phyloP scores from a whole-genome alignment of 2,113 vertebrate genomes.

The Cyprinus carpio region DNA sequence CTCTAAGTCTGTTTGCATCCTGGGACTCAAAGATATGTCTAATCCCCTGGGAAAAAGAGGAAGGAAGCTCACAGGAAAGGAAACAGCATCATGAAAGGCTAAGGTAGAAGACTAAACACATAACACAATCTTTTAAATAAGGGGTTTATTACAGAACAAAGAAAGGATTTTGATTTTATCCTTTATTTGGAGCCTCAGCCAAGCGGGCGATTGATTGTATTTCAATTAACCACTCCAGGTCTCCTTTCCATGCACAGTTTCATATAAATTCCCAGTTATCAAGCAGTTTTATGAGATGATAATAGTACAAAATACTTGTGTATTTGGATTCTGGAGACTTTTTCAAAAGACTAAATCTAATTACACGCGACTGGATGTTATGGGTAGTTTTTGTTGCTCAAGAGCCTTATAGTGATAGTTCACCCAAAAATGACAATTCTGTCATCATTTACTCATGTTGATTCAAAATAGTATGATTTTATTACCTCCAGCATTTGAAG shows the following conservation, averaged over 20 bases:
- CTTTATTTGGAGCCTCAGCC: background rate
- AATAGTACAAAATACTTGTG: background rate
- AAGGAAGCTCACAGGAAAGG: conserved; percentile 22
- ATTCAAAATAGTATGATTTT: background rate
- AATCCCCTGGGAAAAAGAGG: background rate
- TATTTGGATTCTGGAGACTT: background rate
- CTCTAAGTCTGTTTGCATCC: conserved; percentile 1
- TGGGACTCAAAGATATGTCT: conserved; percentile 1
- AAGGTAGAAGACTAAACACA: background rate
- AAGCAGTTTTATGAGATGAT: background rate
- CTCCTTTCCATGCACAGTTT: background rate
- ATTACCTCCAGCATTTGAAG: background rate
- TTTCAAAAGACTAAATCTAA: background rate
- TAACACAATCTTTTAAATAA: conserved; percentile 36
- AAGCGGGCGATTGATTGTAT: conserved; percentile 35
- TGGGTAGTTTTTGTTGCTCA: background rate
- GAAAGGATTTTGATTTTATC: conserved; percentile 19
- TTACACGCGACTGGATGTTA: background rate
- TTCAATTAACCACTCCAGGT: conserved; percentile 12
- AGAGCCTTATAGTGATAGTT: background rate
- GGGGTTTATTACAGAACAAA: conserved; percentile 11
- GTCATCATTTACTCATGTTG: background rate
- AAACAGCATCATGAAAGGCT: conserved; percentile 4
- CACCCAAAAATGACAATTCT: background rate
- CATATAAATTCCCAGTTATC: conserved; percentile 10